Conservation (phyloP, 2,888 invertebrate species). For the Plemyria rubiginata region DNA sequence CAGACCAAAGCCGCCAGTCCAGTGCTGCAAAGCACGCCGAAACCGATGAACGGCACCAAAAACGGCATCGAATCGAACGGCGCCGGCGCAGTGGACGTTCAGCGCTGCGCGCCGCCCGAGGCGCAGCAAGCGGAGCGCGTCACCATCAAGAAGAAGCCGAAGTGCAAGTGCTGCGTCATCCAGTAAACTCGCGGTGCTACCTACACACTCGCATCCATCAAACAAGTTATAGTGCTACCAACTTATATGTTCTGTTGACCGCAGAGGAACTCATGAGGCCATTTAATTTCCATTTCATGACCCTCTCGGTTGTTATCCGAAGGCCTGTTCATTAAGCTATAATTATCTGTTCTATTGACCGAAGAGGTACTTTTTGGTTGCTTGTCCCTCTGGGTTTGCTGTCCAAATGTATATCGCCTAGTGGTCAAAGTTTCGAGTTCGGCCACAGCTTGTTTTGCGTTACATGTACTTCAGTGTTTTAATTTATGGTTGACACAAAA, state of each 20-base stretch:
- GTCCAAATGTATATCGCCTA: too few relatives aligned
- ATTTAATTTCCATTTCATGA: not conserved
- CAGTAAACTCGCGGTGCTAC: slow-evolving; percentile 87
- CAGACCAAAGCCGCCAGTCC: slow-evolving; percentile 69
- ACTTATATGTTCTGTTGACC: not conserved
- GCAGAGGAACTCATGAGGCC: not conserved
- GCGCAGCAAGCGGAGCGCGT: slow-evolving; percentile 95
- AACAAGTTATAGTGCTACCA: not conserved
- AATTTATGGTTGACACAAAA: too few relatives aligned
- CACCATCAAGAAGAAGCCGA: slow-evolving; percentile 97
- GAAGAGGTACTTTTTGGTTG: too few relatives aligned
- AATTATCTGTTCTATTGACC: too few relatives aligned
- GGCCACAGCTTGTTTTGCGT: too few relatives aligned
- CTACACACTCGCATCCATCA: slow-evolving; percentile 36
- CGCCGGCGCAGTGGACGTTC: slow-evolving; percentile 88
- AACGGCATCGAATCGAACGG: slow-evolving; percentile 69
- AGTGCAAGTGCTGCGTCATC: slow-evolving; percentile 97
- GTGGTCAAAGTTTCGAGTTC: too few relatives aligned
- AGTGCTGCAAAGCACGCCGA: slow-evolving; percentile 66
- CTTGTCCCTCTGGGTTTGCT: too few relatives aligned
- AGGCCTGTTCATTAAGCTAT: too few relatives aligned
- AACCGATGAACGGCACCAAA: slow-evolving; percentile 79
- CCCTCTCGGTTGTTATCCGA: not conserved
- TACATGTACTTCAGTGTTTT: too few relatives aligned
- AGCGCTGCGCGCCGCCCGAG: slow-evolving; percentile 90